A percentile compares a stretch with the other conserved stretches of the same genome.
These are phyloP conservation scores for Melieria picta DNA, from an alignment of 2,888 invertebrate species.

Conservation along the genomic window DNA sequence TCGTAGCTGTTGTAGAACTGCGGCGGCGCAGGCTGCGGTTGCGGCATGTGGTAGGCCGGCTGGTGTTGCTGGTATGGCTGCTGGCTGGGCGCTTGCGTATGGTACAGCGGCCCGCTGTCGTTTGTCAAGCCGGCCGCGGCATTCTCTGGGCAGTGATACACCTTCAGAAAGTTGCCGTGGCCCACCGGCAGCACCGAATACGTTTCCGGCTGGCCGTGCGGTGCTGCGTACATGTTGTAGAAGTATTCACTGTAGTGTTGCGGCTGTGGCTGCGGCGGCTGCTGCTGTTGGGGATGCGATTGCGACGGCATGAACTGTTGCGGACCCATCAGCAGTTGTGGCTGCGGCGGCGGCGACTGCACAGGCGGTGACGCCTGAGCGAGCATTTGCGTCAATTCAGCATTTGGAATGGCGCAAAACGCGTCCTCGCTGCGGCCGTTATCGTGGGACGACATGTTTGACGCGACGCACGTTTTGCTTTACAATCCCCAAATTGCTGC, in stretches of 20 bases:
- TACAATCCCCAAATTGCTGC: neutral
- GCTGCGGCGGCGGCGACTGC: slow-evolving; percentile 41
- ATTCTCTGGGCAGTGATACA: slow-evolving; percentile 62
- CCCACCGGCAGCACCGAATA: slow-evolving; percentile 64
- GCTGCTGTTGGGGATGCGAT: slow-evolving; percentile 39
- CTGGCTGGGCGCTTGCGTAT: slow-evolving; percentile 29
- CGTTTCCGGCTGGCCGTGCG: slow-evolving; percentile 56
- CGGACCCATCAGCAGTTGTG: slow-evolving; percentile 21
- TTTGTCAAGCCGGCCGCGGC: slow-evolving; percentile 39
- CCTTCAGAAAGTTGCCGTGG: slow-evolving; percentile 64
- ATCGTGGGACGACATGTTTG: slow-evolving; percentile 36
- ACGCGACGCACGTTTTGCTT: slow-evolving; percentile 4
- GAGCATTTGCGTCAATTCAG: slow-evolving; percentile 12
- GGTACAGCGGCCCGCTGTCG: slow-evolving; percentile 41
- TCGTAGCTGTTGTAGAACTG: slow-evolving; percentile 61
- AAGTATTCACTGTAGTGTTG: slow-evolving; percentile 56
- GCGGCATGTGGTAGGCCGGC: slow-evolving; percentile 36
- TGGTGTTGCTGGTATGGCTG: slow-evolving; percentile 40
- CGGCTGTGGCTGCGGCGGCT: slow-evolving; percentile 41
- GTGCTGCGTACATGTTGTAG: slow-evolving; percentile 51
- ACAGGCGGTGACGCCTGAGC: slow-evolving; percentile 39
- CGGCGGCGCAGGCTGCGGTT: slow-evolving; percentile 39
- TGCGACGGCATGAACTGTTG: slow-evolving; percentile 33
- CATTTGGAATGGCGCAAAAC: slow-evolving; percentile 15
- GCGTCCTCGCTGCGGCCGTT: slow-evolving; percentile 29